These are phyloP conservation scores for Syngnathus typhle DNA, from an alignment of 2,113 vertebrate species.

Conservation along the genomic window DNA sequence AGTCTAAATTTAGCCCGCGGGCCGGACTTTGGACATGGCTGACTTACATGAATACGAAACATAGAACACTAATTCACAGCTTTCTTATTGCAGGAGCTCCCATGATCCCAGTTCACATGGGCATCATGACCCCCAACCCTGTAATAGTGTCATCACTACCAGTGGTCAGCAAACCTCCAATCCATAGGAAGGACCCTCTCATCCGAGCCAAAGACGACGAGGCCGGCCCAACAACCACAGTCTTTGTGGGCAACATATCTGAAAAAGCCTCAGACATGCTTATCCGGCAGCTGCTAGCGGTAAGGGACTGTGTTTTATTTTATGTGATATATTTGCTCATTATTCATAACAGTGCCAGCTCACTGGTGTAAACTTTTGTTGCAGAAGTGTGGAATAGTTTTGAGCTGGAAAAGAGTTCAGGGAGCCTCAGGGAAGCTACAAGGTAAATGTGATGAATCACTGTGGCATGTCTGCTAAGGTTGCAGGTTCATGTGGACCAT, in stretches of 20 bases:
- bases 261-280: slow-evolving; percentile 99
- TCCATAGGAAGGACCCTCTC: slow-evolving; percentile 80
- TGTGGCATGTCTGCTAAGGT: background rate
- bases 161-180: slow-evolving; percentile 88
- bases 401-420: slow-evolving; percentile 99
- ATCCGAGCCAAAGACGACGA: slow-evolving; percentile 84
- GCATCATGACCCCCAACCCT: slow-evolving; percentile 88
- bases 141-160: slow-evolving; percentile 85
- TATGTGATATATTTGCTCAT: background rate
- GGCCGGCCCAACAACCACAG: slow-evolving; percentile 91
- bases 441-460: slow-evolving; percentile 66
- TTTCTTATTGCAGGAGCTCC: slow-evolving; percentile 74
- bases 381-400: slow-evolving; percentile 96
- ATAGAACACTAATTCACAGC: background rate
- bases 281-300: slow-evolving; percentile 92
- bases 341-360: background rate
- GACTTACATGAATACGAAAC: no score
- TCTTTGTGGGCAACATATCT: slow-evolving; percentile 98
- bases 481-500: background rate
- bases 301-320: slow-evolving; percentile 63
- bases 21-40: no score
- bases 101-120: slow-evolving; percentile 98
- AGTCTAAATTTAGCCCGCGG: no score
- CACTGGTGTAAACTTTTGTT: slow-evolving; percentile 15
- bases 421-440: slow-evolving; percentile 98